Base-by-base conservation (phyloP, 2,888 invertebrate species). In the Hoplodrina blanda region DNA sequence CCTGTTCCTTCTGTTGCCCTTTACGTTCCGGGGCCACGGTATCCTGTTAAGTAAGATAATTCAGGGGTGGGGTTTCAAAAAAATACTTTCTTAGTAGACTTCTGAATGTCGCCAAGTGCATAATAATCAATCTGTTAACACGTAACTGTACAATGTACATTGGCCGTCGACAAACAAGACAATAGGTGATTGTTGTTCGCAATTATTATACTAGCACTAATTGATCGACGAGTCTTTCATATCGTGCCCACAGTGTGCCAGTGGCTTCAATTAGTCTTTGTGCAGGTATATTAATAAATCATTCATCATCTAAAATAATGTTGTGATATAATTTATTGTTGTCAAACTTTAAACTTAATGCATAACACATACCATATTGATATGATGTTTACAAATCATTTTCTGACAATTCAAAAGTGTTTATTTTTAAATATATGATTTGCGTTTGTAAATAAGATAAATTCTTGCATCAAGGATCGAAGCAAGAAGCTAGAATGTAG, bases 161-260 rank as follows among this genome's bases (percentile, higher is more conserved):
- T n/a, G 15, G 33, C 57, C 37, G 46, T 54, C 60, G 67, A 69
- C 62, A 69, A 49, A 59, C 62, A 65, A 78, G 44, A 82, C 76
- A 83, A 82, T 74, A 67, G 78, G 60, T 68, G 61, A 76, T 80
- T 80, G 78, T 78, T 78, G 62, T 56, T 67, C n/a, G 60, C 41
- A 74, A 69, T 80, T 78, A 80, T 44, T 63, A 50, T 46, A 33
- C 30, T 50, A 56, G 66, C 65, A 65, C 53, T 77, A 77, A 82
- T 77, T 80, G 69, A 66, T 63, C 69, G 19, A 62, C 56, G 66
- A 55, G 50, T 54, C 25, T 74, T 65, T 62, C 53, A 69, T 63
- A 53, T 30, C 8, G 15, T 3, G 30, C 41, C 33, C 13, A 53
- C 41, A 33, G 54, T 63, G 52, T 66, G 33, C 44, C 19, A 33